phyloP scores from a whole-genome alignment of 2,888 invertebrate species.

The Lasioglossum figueresi region DNA sequence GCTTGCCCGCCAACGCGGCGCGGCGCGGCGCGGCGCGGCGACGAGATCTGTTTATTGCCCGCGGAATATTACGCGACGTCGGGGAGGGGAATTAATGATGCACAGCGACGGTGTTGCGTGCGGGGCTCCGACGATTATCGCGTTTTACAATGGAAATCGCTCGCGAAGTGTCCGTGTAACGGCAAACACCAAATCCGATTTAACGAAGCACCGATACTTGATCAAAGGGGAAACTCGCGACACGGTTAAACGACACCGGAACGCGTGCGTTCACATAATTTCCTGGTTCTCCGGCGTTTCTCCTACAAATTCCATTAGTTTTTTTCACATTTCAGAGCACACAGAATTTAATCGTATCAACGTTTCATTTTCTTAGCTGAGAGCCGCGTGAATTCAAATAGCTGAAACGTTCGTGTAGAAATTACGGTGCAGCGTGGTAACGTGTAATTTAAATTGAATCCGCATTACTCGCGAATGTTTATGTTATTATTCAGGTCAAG shows the following conservation, averaged over 20 bases:
- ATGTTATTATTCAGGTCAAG: neutral
- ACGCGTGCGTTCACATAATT: constrained; percentile 6
- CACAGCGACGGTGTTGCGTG: constrained; percentile 49
- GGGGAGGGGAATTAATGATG: constrained; percentile 67
- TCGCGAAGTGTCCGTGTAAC: constrained; percentile 54
- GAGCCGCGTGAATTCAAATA: neutral
- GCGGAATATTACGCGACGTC: constrained; percentile 66
- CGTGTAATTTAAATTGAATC: neutral
- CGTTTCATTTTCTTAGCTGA: neutral
- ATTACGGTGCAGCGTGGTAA: neutral
- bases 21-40: constrained; percentile 1
- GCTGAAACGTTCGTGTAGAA: neutral
- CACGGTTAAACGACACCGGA: constrained; percentile 23
- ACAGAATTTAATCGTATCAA: neutral
- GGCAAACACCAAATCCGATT: constrained; percentile 62
- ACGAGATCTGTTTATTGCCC: constrained; percentile 67
- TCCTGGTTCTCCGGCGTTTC: neutral
- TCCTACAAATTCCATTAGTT: neutral
- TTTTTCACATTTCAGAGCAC: neutral
- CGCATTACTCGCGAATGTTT: neutral
- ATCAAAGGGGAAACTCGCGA: constrained; percentile 31
- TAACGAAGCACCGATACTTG: constrained; percentile 51
- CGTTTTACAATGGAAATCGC: constrained; percentile 68
- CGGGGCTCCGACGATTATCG: constrained; percentile 62
- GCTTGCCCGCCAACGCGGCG: constrained; percentile 3